Percentiles rank a stretch among this genome's conserved stretches.
These are phyloP conservation scores for Leptosomus discolor DNA, from an alignment of 2,113 vertebrate species.

Conservation along the genomic window DNA sequence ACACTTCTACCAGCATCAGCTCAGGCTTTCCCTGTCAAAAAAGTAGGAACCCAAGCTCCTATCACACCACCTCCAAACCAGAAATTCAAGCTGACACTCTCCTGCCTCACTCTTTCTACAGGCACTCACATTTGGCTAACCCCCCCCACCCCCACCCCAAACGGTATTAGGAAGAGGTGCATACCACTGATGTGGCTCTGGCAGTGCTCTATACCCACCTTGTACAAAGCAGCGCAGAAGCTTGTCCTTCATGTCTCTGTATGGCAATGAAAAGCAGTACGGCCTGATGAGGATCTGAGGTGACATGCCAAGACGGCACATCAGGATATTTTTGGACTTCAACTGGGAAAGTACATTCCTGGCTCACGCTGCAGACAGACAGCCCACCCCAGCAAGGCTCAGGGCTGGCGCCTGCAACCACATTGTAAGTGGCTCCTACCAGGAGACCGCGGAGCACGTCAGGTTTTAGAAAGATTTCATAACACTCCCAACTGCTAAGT, in stretches of 20 bases:
- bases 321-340: neutral
- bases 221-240: neutral
- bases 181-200: neutral
- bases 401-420: neutral
- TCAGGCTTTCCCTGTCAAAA: neutral
- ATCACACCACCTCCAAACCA: neutral
- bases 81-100: neutral
- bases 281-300: neutral
- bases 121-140: neutral
- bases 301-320: neutral
- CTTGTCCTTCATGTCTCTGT: neutral
- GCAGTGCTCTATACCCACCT: neutral
- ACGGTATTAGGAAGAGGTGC: rapidly evolving
- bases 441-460: neutral
- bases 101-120: neutral
- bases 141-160: rapidly evolving
- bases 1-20: neutral
- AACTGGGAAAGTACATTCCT: neutral
- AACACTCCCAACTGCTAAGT: neutral
- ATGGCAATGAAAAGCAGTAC: neutral
- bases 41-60: neutral
- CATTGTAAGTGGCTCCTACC: neutral
- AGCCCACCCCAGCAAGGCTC: neutral
- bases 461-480: neutral
- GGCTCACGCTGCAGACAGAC: neutral